A percentile compares a stretch with the other conserved stretches of the same genome.
phyloP scores from a whole-genome alignment of 2,888 invertebrate species.

The Callosobruchus maculatus region DNA sequence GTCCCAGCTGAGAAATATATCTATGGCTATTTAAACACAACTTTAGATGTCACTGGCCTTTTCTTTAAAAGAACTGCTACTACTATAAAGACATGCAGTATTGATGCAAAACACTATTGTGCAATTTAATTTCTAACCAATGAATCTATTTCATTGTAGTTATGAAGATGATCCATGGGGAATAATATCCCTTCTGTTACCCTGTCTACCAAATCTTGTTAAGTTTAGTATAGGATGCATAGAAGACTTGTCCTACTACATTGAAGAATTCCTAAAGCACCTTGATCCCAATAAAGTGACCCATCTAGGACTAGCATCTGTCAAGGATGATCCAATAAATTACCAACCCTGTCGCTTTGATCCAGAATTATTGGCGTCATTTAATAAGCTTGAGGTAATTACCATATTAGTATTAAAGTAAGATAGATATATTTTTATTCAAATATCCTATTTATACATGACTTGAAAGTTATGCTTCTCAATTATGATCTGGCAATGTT shows the following conservation, averaged over 20 bases:
- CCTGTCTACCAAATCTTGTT: slow-evolving; percentile 37
- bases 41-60: too few species aligned
- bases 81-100: too few species aligned
- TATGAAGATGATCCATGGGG: slow-evolving; percentile 19
- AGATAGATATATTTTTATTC: neutral
- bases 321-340: slow-evolving; percentile 69
- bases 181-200: slow-evolving; percentile 31
- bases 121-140: neutral
- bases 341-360: slow-evolving; percentile 58
- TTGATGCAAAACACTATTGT: too few species aligned
- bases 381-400: slow-evolving; percentile 55
- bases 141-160: slow-evolving; percentile 13
- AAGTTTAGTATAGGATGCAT: slow-evolving; percentile 46
- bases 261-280: slow-evolving; percentile 40
- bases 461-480: too few species aligned
- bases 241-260: slow-evolving; percentile 42
- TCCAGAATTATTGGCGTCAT: slow-evolving; percentile 56
- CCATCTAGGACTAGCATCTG: slow-evolving; percentile 65
- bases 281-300: slow-evolving; percentile 55
- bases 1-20: too few species aligned
- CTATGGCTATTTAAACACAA: too few species aligned
- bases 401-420: slow-evolving; percentile 24
- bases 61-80: too few species aligned
- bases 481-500: too few species aligned
- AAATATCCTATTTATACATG: too few species aligned